These are phyloP conservation scores for Actinopyga echinites DNA, from an alignment of 53 echinoderm and acorn worm species.

Conservation along the genomic window DNA sequence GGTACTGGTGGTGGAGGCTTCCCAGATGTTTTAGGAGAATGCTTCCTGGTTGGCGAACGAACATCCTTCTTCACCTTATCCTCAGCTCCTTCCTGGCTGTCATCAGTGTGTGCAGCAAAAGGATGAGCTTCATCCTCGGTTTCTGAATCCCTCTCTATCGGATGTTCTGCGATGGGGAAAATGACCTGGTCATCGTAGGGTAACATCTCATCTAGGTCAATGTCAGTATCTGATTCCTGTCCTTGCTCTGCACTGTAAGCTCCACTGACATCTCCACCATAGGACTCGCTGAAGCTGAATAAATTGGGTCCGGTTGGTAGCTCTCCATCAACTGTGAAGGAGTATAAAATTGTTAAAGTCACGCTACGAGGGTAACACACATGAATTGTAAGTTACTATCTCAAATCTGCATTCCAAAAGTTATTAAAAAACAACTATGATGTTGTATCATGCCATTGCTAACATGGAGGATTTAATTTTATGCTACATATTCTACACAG, in stretches of 20 bases:
- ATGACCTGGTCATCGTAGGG: slow-evolving; percentile 84
- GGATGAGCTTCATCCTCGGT: slow-evolving; percentile 62
- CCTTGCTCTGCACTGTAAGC: slow-evolving; percentile 93
- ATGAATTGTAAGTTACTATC: background rate
- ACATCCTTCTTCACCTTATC: slow-evolving; percentile 43
- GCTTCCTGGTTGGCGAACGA: slow-evolving; percentile 38
- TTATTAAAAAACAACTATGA: background rate
- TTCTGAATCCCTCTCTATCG: slow-evolving; percentile 55
- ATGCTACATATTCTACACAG: no score
- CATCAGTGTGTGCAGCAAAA: slow-evolving; percentile 64
- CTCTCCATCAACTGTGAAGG: slow-evolving; percentile 58
- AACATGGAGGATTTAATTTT: no score
- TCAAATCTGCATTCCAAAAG: background rate
- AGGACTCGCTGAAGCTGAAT: slow-evolving; percentile 96
- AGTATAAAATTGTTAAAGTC: background rate
- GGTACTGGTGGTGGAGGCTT: slow-evolving; percentile 33
- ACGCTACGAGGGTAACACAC: background rate
- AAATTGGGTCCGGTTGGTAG: slow-evolving; percentile 54
- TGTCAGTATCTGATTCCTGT: slow-evolving; percentile 89
- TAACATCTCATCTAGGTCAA: slow-evolving; percentile 90
- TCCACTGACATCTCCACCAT: slow-evolving; percentile 97
- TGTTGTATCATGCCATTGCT: background rate
- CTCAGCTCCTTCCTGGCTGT: slow-evolving; percentile 64
- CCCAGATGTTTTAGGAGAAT: slow-evolving; percentile 6
- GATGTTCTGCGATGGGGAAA: slow-evolving; percentile 63